These are phyloP conservation scores for Leistus spinibarbis DNA, from an alignment of 2,888 invertebrate species.

Conservation along the genomic window DNA sequence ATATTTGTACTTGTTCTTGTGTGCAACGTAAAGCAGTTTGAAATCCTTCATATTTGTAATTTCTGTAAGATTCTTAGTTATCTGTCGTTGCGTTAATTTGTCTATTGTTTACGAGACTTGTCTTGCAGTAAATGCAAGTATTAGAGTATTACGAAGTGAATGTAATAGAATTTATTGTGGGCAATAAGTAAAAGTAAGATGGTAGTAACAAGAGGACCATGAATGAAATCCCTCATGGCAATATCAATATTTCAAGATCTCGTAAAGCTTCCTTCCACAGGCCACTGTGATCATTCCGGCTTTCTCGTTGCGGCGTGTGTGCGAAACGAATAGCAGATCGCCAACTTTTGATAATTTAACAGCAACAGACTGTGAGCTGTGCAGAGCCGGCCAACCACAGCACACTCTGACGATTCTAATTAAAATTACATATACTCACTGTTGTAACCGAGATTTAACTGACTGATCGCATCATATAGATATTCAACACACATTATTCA, in stretches of 20 bases:
- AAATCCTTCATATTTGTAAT: too few species aligned
- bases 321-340: not conserved
- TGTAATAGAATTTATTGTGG: too few species aligned
- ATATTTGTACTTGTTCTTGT: too few species aligned
- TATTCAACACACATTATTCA: not conserved
- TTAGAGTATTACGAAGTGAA: too few species aligned
- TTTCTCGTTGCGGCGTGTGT: constrained; percentile 13
- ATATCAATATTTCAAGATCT: constrained; percentile 35
- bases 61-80: too few species aligned
- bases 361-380: constrained; percentile 1
- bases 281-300: constrained; percentile 32
- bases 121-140: too few species aligned
- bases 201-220: too few species aligned
- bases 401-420: constrained; percentile 7
- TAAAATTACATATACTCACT: constrained; percentile 22
- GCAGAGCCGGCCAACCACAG: not conserved
- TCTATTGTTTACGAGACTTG: too few species aligned
- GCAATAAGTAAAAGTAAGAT: too few species aligned
- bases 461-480: not conserved
- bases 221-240: constrained; percentile 23
- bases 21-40: too few species aligned
- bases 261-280: constrained; percentile 26
- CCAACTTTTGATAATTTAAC: not conserved
- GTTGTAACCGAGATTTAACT: not conserved
- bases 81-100: too few species aligned